A percentile compares a stretch with the other conserved stretches of the same genome.
phyloP scores from a whole-genome alignment of 2,888 invertebrate species.

The Idaea aversata region DNA sequence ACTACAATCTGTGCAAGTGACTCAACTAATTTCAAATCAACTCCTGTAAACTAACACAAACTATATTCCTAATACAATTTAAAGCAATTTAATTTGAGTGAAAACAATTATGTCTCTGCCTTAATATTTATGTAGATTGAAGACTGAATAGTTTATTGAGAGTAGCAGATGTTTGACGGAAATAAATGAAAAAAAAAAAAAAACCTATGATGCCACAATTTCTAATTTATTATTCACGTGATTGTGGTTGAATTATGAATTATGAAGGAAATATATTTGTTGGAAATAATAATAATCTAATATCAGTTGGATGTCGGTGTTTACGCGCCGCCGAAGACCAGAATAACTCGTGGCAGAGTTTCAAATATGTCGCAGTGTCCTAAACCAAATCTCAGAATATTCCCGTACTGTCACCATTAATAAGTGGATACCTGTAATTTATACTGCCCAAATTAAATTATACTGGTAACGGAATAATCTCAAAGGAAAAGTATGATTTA shows the following conservation, averaged over 20 bases:
- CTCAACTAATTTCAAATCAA: background rate
- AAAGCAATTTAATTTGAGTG: background rate
- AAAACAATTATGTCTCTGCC: background rate
- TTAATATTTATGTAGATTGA: slow-evolving; percentile 1
- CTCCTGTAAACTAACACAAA: background rate
- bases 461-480: background rate
- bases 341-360: slow-evolving; percentile 76
- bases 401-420: slow-evolving; percentile 51
- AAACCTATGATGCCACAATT: background rate
- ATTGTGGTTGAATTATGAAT: slow-evolving; percentile 19
- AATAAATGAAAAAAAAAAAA: slow-evolving; percentile 5
- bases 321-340: slow-evolving; percentile 62
- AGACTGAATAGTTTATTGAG: slow-evolving; percentile 5
- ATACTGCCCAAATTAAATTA: background rate
- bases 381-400: slow-evolving; percentile 58
- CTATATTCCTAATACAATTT: background rate
- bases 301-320: slow-evolving; percentile 51
- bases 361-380: slow-evolving; percentile 77
- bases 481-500: no score
- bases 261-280: background rate
- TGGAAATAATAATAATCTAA: slow-evolving; percentile 50
- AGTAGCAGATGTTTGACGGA: slow-evolving; percentile 11
- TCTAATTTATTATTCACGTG: slow-evolving; percentile 2
- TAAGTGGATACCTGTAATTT: slow-evolving; percentile 35
- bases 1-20: slow-evolving; percentile 1